These are phyloP conservation scores for Pedetes capensis DNA, from an alignment of 2,113 vertebrate genomes.

Conservation along the genomic window DNA sequence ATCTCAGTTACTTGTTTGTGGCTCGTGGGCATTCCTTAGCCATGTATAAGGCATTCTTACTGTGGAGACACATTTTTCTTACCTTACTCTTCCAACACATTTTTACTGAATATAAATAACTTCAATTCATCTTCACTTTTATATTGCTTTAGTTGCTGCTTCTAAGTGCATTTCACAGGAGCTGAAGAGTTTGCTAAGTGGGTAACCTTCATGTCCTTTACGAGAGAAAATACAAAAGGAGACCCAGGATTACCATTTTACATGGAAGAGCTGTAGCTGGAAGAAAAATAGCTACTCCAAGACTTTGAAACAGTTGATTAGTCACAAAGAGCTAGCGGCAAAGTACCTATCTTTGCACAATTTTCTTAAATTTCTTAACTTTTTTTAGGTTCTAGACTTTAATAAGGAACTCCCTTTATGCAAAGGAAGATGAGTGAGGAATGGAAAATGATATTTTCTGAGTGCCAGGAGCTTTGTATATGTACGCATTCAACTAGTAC, in stretches of 20 bases:
- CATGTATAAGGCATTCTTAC: neutral
- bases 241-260: constrained; percentile 57
- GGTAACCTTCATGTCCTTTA: constrained; percentile 60
- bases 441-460: neutral
- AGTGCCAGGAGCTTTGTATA: neutral
- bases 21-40: constrained; percentile 17
- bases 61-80: constrained; percentile 57
- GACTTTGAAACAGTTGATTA: constrained; percentile 1
- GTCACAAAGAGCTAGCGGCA: constrained; percentile 34
- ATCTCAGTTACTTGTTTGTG: neutral
- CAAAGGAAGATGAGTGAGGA: neutral
- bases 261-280: neutral
- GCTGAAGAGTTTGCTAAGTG: constrained; percentile 53
- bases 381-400: constrained; percentile 41
- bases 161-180: constrained; percentile 61
- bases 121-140: constrained; percentile 72
- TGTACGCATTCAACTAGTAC: neutral
- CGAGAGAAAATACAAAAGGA: constrained; percentile 43
- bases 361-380: constrained; percentile 10
- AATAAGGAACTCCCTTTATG: neutral
- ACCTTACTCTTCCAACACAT: constrained; percentile 40
- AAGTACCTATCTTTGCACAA: neutral
- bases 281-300: constrained; percentile 52
- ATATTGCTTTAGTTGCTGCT: constrained; percentile 36
- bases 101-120: constrained; percentile 72